Evolutionary conservation across 2,113 vertebrate genomes (phyloP), one percentile per base, ranked within the genome.

Genomic region (Agelaius phoeniceus): DNA sequence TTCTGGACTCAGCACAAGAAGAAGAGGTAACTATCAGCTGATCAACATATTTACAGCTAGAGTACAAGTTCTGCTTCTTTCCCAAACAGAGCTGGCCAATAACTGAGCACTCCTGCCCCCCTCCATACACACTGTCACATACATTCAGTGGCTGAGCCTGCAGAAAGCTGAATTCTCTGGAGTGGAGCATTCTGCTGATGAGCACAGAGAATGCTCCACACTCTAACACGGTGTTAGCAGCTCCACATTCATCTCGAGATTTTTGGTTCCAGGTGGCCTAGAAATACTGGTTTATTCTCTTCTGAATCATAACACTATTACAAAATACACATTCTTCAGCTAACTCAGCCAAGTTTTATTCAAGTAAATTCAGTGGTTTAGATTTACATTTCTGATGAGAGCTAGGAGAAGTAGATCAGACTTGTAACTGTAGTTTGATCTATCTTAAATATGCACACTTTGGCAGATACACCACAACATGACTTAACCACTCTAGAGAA

Each of bases 251-350:
- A 90, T 14, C 61, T 74, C 30, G 28, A 63, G 55, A 85, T 11
- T 94, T 93, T 84, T 63, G 19, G 21, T 84, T 93, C 37, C 44
- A 59, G 21, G 52, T 39, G 39, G 73, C 44, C 91, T 84, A 75
- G 93, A 95, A 96, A 96, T 84, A 92, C 88, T 75, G 83, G 91
- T 93, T 95, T 92, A 84, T 59, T 89, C 65, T 92, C 76, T 68
- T 92, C 84, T 87, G 86, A 94, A 93, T 87, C 86, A 87, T 19
- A 37, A 87, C 31, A 59, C 30, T n/a, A 75, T 84, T 93, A 89
- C 76, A 92, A 94, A 96, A 94, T 48, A 78, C 37, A 80, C 24
- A 78, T 57, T 93, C 61, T 86, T 92, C 86, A 82, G 65, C 31
- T 78, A 87, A 90, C 68, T 78, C 43, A 65, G 86, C 21, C 68